Evolutionary conservation across 2,113 vertebrate genomes (phyloP).

Genomic region (Rhineura floridana): DNA sequence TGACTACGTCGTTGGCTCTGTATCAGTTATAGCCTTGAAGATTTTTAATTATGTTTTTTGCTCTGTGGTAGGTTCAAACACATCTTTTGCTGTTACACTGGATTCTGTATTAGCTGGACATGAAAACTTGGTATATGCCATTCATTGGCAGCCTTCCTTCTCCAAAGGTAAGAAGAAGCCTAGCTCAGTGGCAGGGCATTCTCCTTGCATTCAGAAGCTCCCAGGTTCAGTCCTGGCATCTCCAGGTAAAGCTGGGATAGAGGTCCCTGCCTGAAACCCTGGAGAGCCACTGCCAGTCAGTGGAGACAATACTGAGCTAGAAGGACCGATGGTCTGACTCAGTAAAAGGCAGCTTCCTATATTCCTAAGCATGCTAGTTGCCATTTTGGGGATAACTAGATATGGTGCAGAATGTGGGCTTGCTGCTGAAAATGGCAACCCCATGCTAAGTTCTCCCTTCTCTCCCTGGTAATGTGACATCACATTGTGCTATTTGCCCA

Average conservation of each 20-base stretch:
- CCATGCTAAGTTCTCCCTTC: not conserved
- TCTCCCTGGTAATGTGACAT: not conserved
- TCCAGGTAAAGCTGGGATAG: too few species aligned
- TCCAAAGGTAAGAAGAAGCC: constrained; percentile 84
- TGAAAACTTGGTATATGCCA: constrained; percentile 93
- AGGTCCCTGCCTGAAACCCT: too few species aligned
- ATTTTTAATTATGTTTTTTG: constrained; percentile 49
- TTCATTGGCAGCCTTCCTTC: constrained; percentile 92
- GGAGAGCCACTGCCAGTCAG: too few species aligned
- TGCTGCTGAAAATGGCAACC: not conserved
- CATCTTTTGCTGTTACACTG: constrained; percentile 83
- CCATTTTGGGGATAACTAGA: not conserved
- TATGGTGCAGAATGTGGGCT: not conserved
- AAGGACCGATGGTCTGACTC: too few species aligned
- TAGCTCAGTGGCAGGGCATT: too few species aligned
- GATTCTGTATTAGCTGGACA: constrained; percentile 95
- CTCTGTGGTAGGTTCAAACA: constrained; percentile 69
- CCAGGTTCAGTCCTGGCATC: too few species aligned
- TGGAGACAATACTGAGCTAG: too few species aligned
- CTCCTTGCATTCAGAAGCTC: too few species aligned
- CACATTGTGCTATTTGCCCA: not conserved
- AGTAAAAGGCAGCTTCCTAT: too few species aligned
- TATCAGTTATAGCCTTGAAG: constrained; percentile 34
- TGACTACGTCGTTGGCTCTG: not conserved
- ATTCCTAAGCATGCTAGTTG: not conserved